Conservation (phyloP, 2,888 invertebrate genomes). For the Macrophya annulata region DNA sequence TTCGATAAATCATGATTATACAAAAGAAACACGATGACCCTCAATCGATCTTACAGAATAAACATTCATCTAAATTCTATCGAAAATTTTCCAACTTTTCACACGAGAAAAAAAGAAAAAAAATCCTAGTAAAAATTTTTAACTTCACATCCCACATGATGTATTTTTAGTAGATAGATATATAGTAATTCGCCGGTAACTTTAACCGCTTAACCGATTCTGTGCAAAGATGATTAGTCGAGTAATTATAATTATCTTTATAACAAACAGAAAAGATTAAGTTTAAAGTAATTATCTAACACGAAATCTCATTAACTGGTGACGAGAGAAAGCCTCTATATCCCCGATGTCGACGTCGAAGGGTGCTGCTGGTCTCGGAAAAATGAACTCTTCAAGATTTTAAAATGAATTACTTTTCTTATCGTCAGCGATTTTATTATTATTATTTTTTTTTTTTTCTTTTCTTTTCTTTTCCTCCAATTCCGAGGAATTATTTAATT, state of each 20-base stretch:
- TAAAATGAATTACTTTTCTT: background rate
- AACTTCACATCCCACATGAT: slow-evolving; percentile 2
- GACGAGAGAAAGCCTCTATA: background rate
- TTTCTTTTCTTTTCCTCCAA: background rate
- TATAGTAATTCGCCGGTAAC: background rate
- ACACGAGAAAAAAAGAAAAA: background rate
- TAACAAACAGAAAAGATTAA: slow-evolving; percentile 1
- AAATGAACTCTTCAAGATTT: slow-evolving; percentile 2
- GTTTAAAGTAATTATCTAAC: background rate
- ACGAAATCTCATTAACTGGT: background rate
- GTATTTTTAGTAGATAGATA: background rate
- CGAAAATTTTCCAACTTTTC: background rate
- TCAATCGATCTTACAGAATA: slow-evolving; percentile 9
- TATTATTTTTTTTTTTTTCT: too few relatives aligned
- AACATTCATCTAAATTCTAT: background rate
- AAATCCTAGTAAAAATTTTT: background rate
- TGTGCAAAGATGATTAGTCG: background rate
- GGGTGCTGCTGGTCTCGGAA: background rate
- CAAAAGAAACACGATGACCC: background rate
- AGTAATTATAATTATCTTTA: background rate
- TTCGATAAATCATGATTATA: slow-evolving; percentile 1
- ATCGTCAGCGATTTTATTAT: slow-evolving; percentile 8
- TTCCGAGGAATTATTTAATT: background rate
- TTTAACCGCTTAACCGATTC: background rate
- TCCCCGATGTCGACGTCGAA: background rate